phyloP scores from a whole-genome alignment of 2,113 vertebrate species.

The Martes martes region DNA sequence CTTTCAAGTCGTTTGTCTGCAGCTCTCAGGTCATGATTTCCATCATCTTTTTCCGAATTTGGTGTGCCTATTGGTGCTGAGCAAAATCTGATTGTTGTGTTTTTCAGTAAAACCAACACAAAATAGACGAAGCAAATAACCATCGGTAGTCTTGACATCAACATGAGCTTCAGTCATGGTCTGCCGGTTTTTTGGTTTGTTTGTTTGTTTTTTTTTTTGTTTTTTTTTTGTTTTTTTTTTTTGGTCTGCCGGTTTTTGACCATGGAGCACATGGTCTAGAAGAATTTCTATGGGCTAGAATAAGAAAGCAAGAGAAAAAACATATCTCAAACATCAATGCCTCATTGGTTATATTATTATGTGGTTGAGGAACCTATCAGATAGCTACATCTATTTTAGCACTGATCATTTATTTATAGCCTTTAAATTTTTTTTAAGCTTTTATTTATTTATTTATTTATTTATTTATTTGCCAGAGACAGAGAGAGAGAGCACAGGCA shows the following conservation, averaged over 20 bases:
- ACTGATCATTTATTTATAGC: background rate
- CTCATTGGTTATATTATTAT: background rate
- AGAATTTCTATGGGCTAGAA: background rate
- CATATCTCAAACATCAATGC: background rate
- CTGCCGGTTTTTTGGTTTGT: background rate
- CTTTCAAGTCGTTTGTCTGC: background rate
- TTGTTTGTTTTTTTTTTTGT: too few relatives aligned
- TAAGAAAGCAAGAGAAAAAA: background rate
- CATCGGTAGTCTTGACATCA: background rate
- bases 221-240: too few relatives aligned
- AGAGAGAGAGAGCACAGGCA: too few relatives aligned
- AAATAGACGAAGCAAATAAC: background rate
- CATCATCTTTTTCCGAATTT: background rate
- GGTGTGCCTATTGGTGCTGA: background rate
- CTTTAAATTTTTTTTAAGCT: background rate
- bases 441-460: too few relatives aligned
- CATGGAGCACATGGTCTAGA: background rate
- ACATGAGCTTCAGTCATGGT: background rate
- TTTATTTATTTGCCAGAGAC: too few relatives aligned
- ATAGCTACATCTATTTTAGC: background rate
- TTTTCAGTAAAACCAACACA: background rate
- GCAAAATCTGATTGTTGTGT: background rate
- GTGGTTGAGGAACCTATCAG: background rate
- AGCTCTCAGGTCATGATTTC: background rate
- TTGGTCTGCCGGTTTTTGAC: background rate